phyloP scores from a whole-genome alignment of 2,113 vertebrate genomes.

The Seriola quinqueradiata region DNA sequence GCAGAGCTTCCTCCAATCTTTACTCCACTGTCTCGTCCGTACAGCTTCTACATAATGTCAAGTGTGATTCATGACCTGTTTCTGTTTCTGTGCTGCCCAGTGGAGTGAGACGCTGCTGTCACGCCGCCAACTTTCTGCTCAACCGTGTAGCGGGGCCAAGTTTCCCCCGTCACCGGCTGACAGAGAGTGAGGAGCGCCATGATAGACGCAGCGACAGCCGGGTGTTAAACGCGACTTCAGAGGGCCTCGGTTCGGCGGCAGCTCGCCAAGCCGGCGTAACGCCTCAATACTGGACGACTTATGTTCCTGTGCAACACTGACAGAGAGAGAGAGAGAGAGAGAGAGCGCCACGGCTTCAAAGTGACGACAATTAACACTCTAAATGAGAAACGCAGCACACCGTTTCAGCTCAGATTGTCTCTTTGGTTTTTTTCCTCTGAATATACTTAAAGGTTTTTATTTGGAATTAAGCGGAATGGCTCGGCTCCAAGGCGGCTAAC shows the following conservation, averaged over 20 bases:
- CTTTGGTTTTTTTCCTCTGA: constrained; percentile 4
- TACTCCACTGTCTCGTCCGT: not conserved
- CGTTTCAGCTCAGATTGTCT: not conserved
- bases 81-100: constrained; percentile 30
- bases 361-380: not conserved
- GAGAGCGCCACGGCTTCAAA: not conserved
- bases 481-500: constrained; percentile 1
- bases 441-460: constrained; percentile 11
- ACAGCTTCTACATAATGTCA: not conserved
- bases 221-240: constrained; percentile 17
- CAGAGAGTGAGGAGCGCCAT: constrained; percentile 6
- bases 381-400: constrained; percentile 6
- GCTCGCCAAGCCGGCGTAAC: not conserved
- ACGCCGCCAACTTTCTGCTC: constrained; percentile 31
- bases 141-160: constrained; percentile 4
- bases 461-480: constrained; percentile 26
- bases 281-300: not conserved
- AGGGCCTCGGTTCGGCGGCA: not conserved
- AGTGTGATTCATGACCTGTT: constrained; percentile 34
- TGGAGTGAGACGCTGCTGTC: constrained; percentile 17
- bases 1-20: not conserved
- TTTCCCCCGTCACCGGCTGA: constrained; percentile 35
- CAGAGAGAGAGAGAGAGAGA: not conserved
- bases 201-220: constrained; percentile 37
- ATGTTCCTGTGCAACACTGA: not conserved